Conservation (phyloP, 2,888 invertebrate genomes). For the Lymantria dispar region DNA sequence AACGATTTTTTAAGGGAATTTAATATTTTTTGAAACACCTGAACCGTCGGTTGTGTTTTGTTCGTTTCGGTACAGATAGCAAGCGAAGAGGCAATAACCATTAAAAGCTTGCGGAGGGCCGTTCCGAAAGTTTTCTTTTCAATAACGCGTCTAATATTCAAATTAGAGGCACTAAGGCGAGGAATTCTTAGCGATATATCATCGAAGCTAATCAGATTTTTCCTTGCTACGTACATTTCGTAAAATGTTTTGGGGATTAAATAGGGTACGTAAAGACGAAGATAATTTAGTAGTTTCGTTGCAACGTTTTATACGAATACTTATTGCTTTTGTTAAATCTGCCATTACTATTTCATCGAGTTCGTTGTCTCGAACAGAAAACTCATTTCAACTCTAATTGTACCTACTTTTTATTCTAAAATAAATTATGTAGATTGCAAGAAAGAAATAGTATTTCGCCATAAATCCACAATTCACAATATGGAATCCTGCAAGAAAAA, state of each 20-base stretch:
- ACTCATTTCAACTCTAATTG: not conserved
- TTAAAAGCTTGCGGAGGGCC: constrained; percentile 75
- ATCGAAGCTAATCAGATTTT: constrained; percentile 75
- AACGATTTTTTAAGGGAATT: constrained; percentile 17
- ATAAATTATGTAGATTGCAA: not conserved
- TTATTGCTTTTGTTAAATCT: constrained; percentile 26
- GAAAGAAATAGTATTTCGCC: not conserved
- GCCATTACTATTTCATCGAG: constrained; percentile 13
- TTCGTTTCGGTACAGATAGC: constrained; percentile 46
- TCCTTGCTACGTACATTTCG: constrained; percentile 59
- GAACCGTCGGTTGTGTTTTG: constrained; percentile 36
- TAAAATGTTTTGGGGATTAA: constrained; percentile 63
- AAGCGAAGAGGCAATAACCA: constrained; percentile 75
- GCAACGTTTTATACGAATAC: constrained; percentile 35
- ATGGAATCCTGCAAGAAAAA: constrained; percentile 16
- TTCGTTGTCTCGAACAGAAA: not conserved
- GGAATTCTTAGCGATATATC: constrained; percentile 75
- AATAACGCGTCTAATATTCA: constrained; percentile 82
- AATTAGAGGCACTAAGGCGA: constrained; percentile 76
- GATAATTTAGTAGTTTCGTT: constrained; percentile 51
- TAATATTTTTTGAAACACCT: constrained; percentile 36
- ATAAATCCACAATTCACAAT: constrained; percentile 1
- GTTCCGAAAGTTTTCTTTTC: constrained; percentile 78
- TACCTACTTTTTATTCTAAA: not conserved
- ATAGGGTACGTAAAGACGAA: constrained; percentile 41